These are phyloP conservation scores for Eulacestoma nigropectus DNA, from an alignment of 2,113 vertebrate species.

Conservation along the genomic window DNA sequence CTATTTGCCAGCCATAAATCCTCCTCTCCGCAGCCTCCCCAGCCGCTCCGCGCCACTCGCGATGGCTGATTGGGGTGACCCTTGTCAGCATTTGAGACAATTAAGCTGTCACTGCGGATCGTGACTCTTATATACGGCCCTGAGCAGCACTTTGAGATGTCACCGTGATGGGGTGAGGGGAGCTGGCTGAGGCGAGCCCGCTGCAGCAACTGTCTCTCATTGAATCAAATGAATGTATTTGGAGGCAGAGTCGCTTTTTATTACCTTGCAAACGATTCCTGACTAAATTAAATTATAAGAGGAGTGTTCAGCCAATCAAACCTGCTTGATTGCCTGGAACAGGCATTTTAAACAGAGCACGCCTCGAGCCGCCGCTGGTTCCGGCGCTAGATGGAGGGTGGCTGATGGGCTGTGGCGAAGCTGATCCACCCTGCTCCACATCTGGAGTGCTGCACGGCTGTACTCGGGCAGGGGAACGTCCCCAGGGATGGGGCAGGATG, in stretches of 20 bases:
- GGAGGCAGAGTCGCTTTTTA: slow-evolving; percentile 55
- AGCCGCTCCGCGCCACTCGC: not conserved
- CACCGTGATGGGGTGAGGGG: not conserved
- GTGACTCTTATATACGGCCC: slow-evolving; percentile 17
- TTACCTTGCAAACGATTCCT: slow-evolving; percentile 49
- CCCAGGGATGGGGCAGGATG: not conserved
- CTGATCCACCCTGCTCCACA: not conserved
- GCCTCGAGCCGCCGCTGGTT: not conserved
- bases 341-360: slow-evolving; percentile 18
- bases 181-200: slow-evolving; percentile 2
- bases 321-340: slow-evolving; percentile 53
- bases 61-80: slow-evolving; percentile 36
- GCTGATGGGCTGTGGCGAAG: not conserved
- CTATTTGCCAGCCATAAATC: slow-evolving; percentile 43
- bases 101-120: slow-evolving; percentile 43
- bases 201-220: slow-evolving; percentile 9
- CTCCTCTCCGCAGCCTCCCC: not conserved
- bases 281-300: slow-evolving; percentile 58
- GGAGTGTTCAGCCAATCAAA: slow-evolving; percentile 43
- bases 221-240: slow-evolving; percentile 59
- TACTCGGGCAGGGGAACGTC: not conserved
- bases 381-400: not conserved
- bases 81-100: slow-evolving; percentile 22
- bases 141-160: slow-evolving; percentile 14
- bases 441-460: not conserved